These are phyloP conservation scores for Plagiodera versicolora DNA, from an alignment of 2,888 invertebrate species.

Conservation along the genomic window DNA sequence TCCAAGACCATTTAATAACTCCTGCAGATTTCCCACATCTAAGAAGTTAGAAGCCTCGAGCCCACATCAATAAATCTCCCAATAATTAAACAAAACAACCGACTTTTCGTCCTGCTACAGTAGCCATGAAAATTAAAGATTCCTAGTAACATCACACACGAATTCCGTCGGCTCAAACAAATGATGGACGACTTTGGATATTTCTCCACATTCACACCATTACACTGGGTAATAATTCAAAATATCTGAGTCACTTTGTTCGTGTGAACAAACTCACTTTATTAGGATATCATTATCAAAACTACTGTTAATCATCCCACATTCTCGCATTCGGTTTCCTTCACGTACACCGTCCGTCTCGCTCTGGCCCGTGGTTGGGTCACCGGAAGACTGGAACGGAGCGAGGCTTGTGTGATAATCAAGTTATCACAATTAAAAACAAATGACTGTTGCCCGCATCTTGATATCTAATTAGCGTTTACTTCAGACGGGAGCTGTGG, in stretches of 20 bases:
- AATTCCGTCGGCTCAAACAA: conserved; percentile 14
- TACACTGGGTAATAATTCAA: conserved; percentile 35
- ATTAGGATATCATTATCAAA: conserved; percentile 54
- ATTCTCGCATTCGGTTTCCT: conserved; percentile 13
- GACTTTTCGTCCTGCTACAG: not conserved
- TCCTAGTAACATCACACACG: conserved; percentile 12
- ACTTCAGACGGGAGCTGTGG: conserved; percentile 39
- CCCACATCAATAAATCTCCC: conserved; percentile 13
- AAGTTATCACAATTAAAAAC: conserved; percentile 46
- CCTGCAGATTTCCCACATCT: conserved; percentile 9
- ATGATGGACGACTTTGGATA: conserved; percentile 13
- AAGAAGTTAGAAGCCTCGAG: not conserved
- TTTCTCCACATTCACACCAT: conserved; percentile 33
- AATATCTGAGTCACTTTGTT: conserved; percentile 44
- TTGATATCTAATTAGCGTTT: conserved; percentile 45
- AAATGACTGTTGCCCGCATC: conserved; percentile 48
- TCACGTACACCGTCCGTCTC: conserved; percentile 16
- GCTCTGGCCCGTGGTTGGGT: conserved; percentile 9
- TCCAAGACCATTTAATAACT: not conserved
- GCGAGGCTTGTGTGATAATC: conserved; percentile 30
- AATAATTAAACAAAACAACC: conserved; percentile 4
- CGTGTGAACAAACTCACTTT: conserved; percentile 53
- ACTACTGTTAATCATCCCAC: conserved; percentile 45
- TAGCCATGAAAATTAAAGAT: conserved; percentile 17
- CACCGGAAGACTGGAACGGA: conserved; percentile 14